Evolutionary conservation across 2,797 vertebrate genomes (phyloP).

Genomic region (Loris lydekkerianus): DNA sequence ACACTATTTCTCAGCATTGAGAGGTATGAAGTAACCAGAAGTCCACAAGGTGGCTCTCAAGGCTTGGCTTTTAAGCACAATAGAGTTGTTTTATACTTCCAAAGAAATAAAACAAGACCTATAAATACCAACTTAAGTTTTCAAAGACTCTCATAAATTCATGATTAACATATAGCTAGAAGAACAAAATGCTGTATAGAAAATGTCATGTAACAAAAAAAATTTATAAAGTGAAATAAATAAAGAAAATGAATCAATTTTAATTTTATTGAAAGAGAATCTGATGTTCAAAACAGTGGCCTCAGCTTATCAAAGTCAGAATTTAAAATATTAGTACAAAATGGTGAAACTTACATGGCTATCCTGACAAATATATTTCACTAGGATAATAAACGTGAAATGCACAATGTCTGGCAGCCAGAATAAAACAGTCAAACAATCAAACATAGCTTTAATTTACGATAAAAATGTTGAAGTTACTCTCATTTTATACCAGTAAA

Average conservation of each 20-base stretch:
- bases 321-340: conserved; percentile 59
- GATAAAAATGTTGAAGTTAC: not conserved
- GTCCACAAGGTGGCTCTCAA: conserved; percentile 87
- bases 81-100: not conserved
- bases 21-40: conserved; percentile 41
- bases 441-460: not conserved
- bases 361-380: not conserved
- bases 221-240: conserved; percentile 16
- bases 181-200: conserved; percentile 29
- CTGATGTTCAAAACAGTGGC: not conserved
- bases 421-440: not conserved
- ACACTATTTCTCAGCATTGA: not conserved
- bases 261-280: conserved; percentile 53
- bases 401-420: not conserved
- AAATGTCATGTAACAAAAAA: not conserved
- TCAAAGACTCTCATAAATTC: conserved; percentile 54
- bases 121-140: conserved; percentile 53
- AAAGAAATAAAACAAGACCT: conserved; percentile 56
- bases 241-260: not conserved
- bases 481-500: not conserved
- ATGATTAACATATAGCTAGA: conserved; percentile 18
- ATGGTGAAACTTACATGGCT: not conserved
- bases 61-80: conserved; percentile 73
- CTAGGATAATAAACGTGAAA: not conserved
- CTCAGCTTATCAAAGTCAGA: not conserved